These are phyloP conservation scores for Oryctes rhinoceros DNA, from an alignment of 1,140 invertebrate genomes.

Conservation along the genomic window DNA sequence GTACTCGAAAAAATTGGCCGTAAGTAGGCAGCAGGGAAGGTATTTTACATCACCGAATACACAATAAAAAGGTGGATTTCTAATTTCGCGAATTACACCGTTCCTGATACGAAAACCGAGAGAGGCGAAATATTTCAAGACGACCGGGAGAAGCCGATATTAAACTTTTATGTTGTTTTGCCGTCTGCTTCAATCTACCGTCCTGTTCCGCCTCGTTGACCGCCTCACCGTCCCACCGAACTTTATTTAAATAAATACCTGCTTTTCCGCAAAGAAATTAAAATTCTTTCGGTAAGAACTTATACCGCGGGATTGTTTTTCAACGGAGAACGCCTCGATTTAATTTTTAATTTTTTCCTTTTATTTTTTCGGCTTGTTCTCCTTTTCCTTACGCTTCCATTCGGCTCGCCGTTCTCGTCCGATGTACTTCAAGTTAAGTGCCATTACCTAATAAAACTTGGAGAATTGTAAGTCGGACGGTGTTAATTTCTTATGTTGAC, in stretches of 20 bases:
- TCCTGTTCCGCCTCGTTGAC: conserved; percentile 7
- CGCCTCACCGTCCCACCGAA: conserved; percentile 32
- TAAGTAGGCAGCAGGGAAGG: conserved; percentile 51
- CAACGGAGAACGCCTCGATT: conserved; percentile 2
- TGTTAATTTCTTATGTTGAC: conserved; percentile 15
- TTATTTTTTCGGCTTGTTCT: not conserved
- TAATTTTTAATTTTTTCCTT: conserved; percentile 1
- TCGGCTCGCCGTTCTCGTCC: not conserved
- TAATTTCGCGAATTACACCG: conserved; percentile 49
- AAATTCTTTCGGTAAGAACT: conserved; percentile 15
- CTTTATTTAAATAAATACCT: conserved; percentile 44
- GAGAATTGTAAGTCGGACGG: conserved; percentile 3
- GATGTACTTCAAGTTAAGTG: not conserved
- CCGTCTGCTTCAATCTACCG: conserved; percentile 35
- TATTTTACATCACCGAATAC: conserved; percentile 48
- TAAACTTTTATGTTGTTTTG: conserved; percentile 48
- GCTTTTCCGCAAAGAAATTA: conserved; percentile 25
- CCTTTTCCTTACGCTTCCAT: no score
- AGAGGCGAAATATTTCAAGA: conserved; percentile 45
- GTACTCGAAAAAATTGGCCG: conserved; percentile 46
- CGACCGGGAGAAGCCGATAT: conserved; percentile 44
- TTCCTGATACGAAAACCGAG: not conserved
- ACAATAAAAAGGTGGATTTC: conserved; percentile 52
- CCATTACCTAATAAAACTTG: not conserved
- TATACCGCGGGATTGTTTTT: conserved; percentile 2